phyloP scores from a whole-genome alignment of 2,113 vertebrate genomes.

The Lota lota region DNA sequence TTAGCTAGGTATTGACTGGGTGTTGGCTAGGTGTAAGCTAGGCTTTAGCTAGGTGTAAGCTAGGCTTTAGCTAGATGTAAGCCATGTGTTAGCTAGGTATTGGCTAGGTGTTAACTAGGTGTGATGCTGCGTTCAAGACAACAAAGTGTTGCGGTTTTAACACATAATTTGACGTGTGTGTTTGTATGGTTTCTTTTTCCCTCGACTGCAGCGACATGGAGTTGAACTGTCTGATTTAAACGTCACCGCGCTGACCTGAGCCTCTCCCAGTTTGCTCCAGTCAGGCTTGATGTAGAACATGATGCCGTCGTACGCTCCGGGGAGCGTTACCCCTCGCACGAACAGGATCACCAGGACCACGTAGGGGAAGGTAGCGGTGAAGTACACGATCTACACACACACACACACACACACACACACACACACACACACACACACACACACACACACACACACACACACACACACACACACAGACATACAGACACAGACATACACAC shows the following conservation, averaged over 20 bases:
- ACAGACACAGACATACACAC: not conserved
- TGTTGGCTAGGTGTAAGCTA: no score
- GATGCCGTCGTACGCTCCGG: conserved; percentile 74
- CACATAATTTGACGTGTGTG: no score
- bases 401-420: conserved; percentile 1
- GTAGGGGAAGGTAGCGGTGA: conserved; percentile 78
- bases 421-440: not conserved
- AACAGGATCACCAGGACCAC: conserved; percentile 77
- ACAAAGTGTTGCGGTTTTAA: no score
- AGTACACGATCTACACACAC: conserved; percentile 74
- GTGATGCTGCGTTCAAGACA: no score
- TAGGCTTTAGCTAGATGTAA: no score
- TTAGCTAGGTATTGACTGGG: no score
- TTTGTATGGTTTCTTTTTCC: no score
- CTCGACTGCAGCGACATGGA: no score
- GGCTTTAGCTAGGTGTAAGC: no score
- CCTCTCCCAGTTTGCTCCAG: conserved; percentile 75
- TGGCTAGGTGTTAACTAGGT: no score
- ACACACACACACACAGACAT: not conserved
- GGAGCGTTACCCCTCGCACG: conserved; percentile 74
- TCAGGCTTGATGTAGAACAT: conserved; percentile 77
- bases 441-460: conserved; percentile 1
- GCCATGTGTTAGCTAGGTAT: no score
- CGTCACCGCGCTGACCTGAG: conserved; percentile 63
- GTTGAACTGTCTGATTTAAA: no score